Evolutionary conservation across 2,113 vertebrate genomes (phyloP).

Genomic region (Melospiza melodia): DNA sequence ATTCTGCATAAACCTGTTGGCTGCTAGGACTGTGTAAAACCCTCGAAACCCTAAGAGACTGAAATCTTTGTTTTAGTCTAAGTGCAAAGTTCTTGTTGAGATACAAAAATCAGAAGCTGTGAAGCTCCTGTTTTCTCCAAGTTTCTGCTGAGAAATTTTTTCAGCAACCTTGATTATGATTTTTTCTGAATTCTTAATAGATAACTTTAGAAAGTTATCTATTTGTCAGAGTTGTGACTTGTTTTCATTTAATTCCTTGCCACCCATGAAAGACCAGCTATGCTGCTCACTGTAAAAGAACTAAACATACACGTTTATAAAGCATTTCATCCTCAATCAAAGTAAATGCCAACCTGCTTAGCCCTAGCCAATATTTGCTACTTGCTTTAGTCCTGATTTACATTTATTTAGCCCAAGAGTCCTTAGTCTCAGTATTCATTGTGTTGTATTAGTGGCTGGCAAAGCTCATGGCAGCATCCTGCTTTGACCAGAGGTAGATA

Average conservation of each 20-base stretch:
- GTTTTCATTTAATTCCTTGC: not conserved
- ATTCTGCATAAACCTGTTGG: not conserved
- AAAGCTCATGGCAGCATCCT: not conserved
- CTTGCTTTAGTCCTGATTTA: not conserved
- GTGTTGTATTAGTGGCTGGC: not conserved
- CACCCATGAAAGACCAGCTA: not conserved
- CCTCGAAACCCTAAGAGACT: not conserved
- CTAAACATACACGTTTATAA: not conserved
- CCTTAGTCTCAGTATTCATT: not conserved
- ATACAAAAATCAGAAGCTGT: not conserved
- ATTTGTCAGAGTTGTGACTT: not conserved
- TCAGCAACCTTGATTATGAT: not conserved
- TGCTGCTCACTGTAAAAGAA: not conserved
- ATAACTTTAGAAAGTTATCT: not conserved
- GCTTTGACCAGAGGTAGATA: not conserved
- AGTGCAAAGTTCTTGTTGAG: not conserved
- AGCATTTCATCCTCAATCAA: not conserved
- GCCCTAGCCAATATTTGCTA: not conserved
- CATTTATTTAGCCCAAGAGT: not conserved
- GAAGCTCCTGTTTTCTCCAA: not conserved
- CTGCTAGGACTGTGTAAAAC: not conserved
- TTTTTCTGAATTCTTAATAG: not conserved
- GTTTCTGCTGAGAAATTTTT: not conserved
- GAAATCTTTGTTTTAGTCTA: not conserved
- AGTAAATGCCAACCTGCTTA: not conserved